Evolutionary conservation across 2,113 vertebrate genomes (phyloP).

Genomic region (Sinosuthora webbiana): DNA sequence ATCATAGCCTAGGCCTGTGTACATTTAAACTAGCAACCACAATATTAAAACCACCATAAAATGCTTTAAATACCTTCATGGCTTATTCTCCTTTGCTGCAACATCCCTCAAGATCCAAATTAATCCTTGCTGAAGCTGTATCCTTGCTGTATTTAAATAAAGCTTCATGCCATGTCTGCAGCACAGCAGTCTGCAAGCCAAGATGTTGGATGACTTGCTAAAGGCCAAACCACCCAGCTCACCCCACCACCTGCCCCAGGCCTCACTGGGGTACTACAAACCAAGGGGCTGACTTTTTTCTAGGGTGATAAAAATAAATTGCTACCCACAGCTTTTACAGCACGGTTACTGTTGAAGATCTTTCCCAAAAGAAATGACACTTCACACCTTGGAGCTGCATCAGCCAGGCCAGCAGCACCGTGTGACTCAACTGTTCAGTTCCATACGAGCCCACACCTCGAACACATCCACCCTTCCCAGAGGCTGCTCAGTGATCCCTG

Average conservation of each 20-base stretch:
- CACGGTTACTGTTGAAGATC: neutral
- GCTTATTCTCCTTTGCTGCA: neutral
- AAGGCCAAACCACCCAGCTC: neutral
- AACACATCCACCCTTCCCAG: neutral
- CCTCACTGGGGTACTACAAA: neutral
- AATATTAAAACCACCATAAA: neutral
- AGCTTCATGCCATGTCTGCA: neutral
- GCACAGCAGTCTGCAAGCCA: neutral
- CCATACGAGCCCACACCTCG: fast-evolving
- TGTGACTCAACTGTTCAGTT: neutral
- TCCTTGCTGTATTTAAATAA: neutral
- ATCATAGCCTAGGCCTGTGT: neutral
- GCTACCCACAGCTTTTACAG: neutral
- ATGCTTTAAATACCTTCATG: neutral
- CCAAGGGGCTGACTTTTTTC: neutral
- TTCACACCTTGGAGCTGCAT: neutral
- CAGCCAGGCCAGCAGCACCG: neutral
- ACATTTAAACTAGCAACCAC: neutral
- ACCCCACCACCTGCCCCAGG: neutral
- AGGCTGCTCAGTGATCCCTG: neutral
- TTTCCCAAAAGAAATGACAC: neutral
- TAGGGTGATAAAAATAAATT: neutral
- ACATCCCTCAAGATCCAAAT: neutral
- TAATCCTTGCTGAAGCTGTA: neutral
- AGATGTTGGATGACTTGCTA: neutral